Percentiles rank a stretch among this genome's conserved stretches.
Conservation (phyloP, 2,113 vertebrate genomes). For the Bambusicola thoracicus region DNA sequence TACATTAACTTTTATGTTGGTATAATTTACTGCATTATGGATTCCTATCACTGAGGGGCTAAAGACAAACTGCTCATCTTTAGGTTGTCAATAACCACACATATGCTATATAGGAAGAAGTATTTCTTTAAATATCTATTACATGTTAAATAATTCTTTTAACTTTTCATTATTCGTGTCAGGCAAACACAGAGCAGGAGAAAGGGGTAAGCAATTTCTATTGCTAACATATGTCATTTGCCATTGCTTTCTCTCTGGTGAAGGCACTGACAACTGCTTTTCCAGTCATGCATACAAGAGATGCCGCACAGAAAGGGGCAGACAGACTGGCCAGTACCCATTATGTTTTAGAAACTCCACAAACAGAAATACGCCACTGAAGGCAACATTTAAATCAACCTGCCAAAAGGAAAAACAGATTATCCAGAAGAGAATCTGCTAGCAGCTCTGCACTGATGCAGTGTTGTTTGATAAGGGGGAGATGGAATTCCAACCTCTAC, state of each 20-base stretch:
- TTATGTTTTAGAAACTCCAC: background rate
- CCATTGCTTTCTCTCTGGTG: background rate
- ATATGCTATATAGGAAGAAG: slow-evolving; percentile 43
- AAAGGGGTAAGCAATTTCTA: background rate
- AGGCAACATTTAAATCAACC: background rate
- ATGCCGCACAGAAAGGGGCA: background rate
- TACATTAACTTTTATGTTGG: slow-evolving; percentile 64
- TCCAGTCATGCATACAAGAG: background rate
- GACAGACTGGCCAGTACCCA: background rate
- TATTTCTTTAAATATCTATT: slow-evolving; percentile 59
- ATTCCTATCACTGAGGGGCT: slow-evolving; percentile 43
- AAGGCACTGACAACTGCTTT: background rate
- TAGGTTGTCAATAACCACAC: background rate
- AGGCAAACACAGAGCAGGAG: background rate
- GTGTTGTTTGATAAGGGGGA: background rate
- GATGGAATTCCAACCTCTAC: background rate
- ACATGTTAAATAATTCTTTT: slow-evolving; percentile 45
- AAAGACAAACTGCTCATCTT: slow-evolving; percentile 47
- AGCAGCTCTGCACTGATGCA: background rate
- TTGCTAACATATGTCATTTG: background rate
- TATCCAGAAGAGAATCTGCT: background rate
- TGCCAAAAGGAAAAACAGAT: background rate
- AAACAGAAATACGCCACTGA: background rate
- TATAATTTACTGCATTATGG: slow-evolving; percentile 29
- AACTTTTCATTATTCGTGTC: slow-evolving; percentile 46